A percentile compares a stretch with the other conserved stretches of the same genome.
phyloP scores from a whole-genome alignment of 2,113 vertebrate genomes.

The Gila orcuttii region DNA sequence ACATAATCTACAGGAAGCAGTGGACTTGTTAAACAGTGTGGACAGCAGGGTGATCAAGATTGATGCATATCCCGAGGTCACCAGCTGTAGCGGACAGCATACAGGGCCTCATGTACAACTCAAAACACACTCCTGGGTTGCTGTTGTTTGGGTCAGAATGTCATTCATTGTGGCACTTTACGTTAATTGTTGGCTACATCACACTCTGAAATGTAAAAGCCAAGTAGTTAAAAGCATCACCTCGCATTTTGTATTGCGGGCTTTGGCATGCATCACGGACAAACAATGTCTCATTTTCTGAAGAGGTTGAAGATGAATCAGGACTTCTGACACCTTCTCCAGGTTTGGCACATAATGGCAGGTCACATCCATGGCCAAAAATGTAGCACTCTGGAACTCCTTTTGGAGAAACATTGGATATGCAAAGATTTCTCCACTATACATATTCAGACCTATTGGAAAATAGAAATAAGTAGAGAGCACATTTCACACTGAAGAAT shows the following conservation, averaged over 20 bases:
- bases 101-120: no score
- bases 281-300: slow-evolving; percentile 24
- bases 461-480: neutral
- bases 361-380: slow-evolving; percentile 44
- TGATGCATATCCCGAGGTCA: no score
- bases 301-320: slow-evolving; percentile 33
- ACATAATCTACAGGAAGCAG: no score
- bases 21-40: no score
- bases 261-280: slow-evolving; percentile 39
- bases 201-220: neutral
- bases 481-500: neutral
- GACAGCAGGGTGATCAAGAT: no score
- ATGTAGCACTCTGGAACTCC: slow-evolving; percentile 23
- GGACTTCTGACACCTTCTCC: slow-evolving; percentile 31
- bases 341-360: slow-evolving; percentile 33
- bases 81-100: no score
- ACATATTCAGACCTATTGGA: neutral
- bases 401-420: slow-evolving; percentile 45
- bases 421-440: slow-evolving; percentile 36
- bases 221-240: neutral
- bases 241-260: slow-evolving; percentile 39
- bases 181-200: neutral
- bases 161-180: neutral
- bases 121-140: no score
- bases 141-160: no score